A percentile compares a stretch with the other conserved stretches of the same genome.
These are phyloP conservation scores for Arrhopalites spinosus DNA, from an alignment of 2,888 invertebrate genomes.

Conservation along the genomic window DNA sequence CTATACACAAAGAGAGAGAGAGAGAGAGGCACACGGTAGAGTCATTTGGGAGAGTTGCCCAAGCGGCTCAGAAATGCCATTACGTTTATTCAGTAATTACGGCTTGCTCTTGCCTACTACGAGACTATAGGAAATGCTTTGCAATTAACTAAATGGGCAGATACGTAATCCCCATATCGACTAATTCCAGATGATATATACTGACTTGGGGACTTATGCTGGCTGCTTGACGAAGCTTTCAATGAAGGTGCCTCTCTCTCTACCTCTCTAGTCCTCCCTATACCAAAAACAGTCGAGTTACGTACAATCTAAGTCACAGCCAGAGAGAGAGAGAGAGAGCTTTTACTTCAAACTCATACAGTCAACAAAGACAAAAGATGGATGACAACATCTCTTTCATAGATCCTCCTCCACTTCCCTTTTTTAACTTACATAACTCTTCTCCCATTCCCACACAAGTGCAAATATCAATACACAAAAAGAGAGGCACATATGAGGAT, in stretches of 20 bases:
- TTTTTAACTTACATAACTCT: background rate
- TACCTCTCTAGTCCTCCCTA: background rate
- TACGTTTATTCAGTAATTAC: constrained; percentile 47
- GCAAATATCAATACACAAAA: background rate
- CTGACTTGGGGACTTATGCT: constrained; percentile 41
- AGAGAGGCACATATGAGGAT: no score
- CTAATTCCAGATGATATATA: constrained; percentile 55
- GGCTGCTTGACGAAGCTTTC: constrained; percentile 25
- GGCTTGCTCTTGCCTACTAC: constrained; percentile 7
- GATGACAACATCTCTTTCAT: constrained; percentile 25
- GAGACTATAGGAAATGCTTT: constrained; percentile 47
- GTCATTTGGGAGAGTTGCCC: constrained; percentile 47
- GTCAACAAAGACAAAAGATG: constrained; percentile 18
- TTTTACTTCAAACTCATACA: background rate
- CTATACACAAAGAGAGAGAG: background rate
- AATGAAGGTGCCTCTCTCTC: constrained; percentile 19
- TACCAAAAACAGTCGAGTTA: background rate
- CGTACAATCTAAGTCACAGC: background rate
- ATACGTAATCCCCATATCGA: constrained; percentile 54
- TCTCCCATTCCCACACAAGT: background rate
- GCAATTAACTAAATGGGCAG: constrained; percentile 55
- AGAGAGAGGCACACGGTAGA: constrained; percentile 12
- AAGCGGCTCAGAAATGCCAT: constrained; percentile 46
- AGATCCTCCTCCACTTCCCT: background rate
- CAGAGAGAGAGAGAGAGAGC: background rate